phyloP scores from a whole-genome alignment of 2,113 vertebrate genomes.

The Eurystomus gularis region DNA sequence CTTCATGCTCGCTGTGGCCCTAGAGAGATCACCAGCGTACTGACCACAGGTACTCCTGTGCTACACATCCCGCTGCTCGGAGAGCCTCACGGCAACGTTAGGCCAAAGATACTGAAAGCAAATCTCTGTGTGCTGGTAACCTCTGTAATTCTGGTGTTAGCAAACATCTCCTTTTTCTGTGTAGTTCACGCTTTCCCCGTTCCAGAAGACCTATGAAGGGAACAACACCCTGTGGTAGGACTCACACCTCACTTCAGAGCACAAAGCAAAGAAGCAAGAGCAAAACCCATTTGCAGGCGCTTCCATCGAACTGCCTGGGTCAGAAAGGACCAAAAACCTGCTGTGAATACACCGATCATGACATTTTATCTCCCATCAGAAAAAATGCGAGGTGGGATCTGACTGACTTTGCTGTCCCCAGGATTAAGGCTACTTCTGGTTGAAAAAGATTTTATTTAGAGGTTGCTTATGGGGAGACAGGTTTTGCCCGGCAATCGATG shows the following conservation, averaged over 20 bases:
- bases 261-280: not conserved
- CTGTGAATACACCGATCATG: not conserved
- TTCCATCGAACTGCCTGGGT: not conserved
- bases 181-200: not conserved
- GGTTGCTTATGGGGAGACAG: rapidly evolving
- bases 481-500: not conserved
- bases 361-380: not conserved
- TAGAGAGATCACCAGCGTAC: not conserved
- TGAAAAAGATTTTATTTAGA: not conserved
- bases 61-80: not conserved
- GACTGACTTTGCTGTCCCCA: not conserved
- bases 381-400: not conserved
- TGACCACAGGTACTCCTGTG: not conserved
- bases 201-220: not conserved
- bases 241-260: not conserved
- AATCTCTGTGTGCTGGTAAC: not conserved
- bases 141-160: not conserved
- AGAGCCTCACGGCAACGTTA: not conserved
- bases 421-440: not conserved
- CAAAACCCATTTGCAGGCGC: not conserved
- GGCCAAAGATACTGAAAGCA: not conserved
- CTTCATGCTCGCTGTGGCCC: not conserved
- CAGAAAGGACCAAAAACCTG: not conserved
- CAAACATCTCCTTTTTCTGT: not conserved
- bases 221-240: not conserved